Evolutionary conservation across 2,888 invertebrate genomes (phyloP).

Genomic region (Drosophila emarginata): DNA sequence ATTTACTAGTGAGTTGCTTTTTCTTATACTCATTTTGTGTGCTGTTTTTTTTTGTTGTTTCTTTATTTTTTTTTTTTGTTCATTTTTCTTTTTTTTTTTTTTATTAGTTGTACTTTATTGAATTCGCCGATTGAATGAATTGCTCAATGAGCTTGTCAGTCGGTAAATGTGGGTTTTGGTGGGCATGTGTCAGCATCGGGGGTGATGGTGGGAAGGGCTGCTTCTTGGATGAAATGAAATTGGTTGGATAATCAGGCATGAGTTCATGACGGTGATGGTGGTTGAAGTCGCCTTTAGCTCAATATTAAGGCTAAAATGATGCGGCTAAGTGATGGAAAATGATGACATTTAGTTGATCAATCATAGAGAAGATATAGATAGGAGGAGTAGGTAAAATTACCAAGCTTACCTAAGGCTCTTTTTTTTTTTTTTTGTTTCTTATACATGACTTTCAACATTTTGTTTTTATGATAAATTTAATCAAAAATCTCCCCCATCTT

Average conservation of each 20-base stretch:
- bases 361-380: not conserved
- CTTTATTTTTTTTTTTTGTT: conserved; percentile 36
- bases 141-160: conserved; percentile 65
- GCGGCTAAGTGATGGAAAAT: conserved; percentile 21
- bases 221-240: conserved; percentile 18
- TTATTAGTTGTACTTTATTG: conserved; percentile 77
- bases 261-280: not conserved
- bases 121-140: conserved; percentile 75
- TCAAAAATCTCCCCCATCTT: not conserved
- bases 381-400: not conserved
- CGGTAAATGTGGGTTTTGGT: conserved; percentile 28
- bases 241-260: conserved; percentile 12
- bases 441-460: not conserved
- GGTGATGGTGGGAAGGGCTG: too few species aligned
- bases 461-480: not conserved
- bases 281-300: not conserved
- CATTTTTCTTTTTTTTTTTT: conserved; percentile 49
- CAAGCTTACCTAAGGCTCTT: conserved; percentile 1
- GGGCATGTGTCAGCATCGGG: conserved; percentile 14
- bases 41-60: conserved; percentile 27
- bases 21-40: conserved; percentile 17
- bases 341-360: conserved; percentile 18
- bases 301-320: not conserved
- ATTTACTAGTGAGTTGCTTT: conserved; percentile 46
- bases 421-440: not conserved